phyloP scores from a whole-genome alignment of 1,140 invertebrate species.

The Procambarus virginalis region DNA sequence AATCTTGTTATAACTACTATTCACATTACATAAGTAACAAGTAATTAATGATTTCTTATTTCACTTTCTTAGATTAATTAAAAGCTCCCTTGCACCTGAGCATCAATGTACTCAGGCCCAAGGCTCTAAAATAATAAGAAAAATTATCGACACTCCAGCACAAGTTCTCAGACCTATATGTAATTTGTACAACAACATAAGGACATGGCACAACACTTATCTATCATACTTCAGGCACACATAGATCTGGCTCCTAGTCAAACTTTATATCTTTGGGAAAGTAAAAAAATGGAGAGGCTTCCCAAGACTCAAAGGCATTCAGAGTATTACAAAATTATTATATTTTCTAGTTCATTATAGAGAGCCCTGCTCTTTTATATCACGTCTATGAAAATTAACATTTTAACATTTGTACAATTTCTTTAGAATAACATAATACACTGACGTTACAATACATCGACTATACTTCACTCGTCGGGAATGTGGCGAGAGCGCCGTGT shows the following conservation, averaged over 20 bases:
- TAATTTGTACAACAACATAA: constrained; percentile 61
- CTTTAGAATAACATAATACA: constrained; percentile 17
- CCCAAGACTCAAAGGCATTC: constrained; percentile 9
- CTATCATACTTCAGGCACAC: constrained; percentile 51
- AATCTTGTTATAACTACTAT: neutral
- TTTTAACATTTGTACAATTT: constrained; percentile 28
- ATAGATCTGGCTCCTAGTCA: constrained; percentile 20
- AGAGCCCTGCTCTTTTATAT: constrained; percentile 22
- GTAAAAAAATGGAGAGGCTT: constrained; percentile 1
- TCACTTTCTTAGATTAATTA: neutral
- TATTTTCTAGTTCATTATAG: constrained; percentile 19
- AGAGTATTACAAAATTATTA: neutral
- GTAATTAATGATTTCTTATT: neutral
- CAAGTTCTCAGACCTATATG: constrained; percentile 1
- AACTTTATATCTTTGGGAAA: neutral
- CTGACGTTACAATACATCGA: constrained; percentile 16
- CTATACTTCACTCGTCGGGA: constrained; percentile 29
- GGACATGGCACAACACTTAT: constrained; percentile 55
- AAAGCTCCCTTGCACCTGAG: neutral
- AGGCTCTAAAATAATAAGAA: neutral
- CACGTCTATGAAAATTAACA: constrained; percentile 1
- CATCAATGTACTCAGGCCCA: neutral
- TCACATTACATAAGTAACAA: neutral
- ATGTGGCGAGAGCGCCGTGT: constrained; percentile 51
- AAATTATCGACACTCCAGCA: neutral